Base-by-base conservation (phyloP, 2,888 invertebrate species). In the Ptychoptera contaminata region DNA sequence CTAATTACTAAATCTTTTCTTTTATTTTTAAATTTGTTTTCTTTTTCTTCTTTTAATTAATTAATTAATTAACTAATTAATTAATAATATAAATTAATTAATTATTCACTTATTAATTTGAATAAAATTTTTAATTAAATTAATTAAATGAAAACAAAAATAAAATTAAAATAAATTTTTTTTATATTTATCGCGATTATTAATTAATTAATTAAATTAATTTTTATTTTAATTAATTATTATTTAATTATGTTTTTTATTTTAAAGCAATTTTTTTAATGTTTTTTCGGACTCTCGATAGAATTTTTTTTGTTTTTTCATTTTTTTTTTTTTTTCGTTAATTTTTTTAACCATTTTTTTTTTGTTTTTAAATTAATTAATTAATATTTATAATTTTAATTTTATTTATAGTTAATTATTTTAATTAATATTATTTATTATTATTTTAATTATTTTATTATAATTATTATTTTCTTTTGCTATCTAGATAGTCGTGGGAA, bases 391-490 rank as follows among this genome's bases (percentile, higher is more conserved):
- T 34, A 8, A 16, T 40, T 40, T 12, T 40, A 6, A 29, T 23
- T 41, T 12, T 42, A 32, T 39, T 39, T 39, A 45, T 35, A 41
- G 46, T 47, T 44, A 46, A 34, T 49, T 49, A 45, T 45, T 49
- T 47, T 48, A 47, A n/a, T 43, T 32, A 3, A 3, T 32, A 7
- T 32, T 32, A 7, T 11, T 11, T 3, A 7, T 32, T 32, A 7
- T 32, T 43, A 36, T 37, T 16, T 43, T 35, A 43, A 23, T 37
- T 43, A 37, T 23, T 43, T 30, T 12, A 11, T 11, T 11, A 3
- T 11, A 11, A 11, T 32, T 32, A 8, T 30, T 30, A 8, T n/a
- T 32, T 32, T 32, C 8, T 11, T 32, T 32, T 32, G 32, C n/a
- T 11, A 32, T 32, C n/a, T 32, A 32, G 23, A 23, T 23, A 23